Conservation (phyloP, 1,140 invertebrate genomes). For the Polypedilum vanderplanki region DNA sequence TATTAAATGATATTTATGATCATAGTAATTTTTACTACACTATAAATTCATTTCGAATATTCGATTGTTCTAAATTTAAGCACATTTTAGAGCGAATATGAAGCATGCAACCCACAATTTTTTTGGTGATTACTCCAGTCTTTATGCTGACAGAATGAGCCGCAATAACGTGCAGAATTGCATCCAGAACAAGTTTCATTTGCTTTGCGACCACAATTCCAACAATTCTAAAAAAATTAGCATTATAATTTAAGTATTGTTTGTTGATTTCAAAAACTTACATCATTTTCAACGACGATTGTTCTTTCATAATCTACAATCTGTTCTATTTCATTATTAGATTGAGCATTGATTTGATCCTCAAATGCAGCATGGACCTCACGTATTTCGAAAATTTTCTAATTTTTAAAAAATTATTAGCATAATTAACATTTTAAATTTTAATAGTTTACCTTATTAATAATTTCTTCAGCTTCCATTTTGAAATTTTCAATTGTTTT, state of each 20-base stretch:
- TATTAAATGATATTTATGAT: too few species aligned
- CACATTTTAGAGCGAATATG: too few species aligned
- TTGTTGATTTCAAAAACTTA: too few species aligned
- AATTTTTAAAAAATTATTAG: conserved; percentile 38
- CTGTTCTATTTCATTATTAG: conserved; percentile 39
- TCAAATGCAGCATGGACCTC: conserved; percentile 81
- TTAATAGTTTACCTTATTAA: conserved; percentile 51
- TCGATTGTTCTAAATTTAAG: too few species aligned
- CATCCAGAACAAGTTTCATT: conserved; percentile 93
- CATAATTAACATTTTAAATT: not conserved
- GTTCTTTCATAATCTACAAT: conserved; percentile 47
- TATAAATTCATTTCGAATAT: too few species aligned
- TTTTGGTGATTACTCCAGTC: conserved; percentile 78
- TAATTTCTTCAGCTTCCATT: conserved; percentile 71
- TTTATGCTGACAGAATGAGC: conserved; percentile 92
- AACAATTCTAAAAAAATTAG: conserved; percentile 62
- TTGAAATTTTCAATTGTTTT: conserved; percentile 82
- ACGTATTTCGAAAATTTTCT: conserved; percentile 86
- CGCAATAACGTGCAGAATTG: conserved; percentile 87
- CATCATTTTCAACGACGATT: too few species aligned
- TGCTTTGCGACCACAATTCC: conserved; percentile 93
- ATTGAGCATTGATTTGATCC: conserved; percentile 62
- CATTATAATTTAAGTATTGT: not conserved
- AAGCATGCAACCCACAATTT: conserved; percentile 40
- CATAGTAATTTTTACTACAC: too few species aligned